Evolutionary conservation across 2,888 invertebrate genomes (phyloP).

Genomic region (Cosmia trapezina): DNA sequence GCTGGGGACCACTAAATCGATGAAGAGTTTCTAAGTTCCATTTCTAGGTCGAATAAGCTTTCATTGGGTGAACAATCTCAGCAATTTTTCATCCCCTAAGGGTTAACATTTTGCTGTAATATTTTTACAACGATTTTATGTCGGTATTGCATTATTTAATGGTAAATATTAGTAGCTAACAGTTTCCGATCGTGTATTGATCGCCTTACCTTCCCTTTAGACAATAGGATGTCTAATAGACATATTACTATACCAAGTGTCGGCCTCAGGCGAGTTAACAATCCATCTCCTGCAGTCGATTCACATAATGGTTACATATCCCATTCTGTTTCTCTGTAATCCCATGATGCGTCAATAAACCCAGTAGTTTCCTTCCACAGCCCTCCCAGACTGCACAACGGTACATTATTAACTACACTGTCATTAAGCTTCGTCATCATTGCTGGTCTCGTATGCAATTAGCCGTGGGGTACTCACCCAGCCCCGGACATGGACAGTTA

Average conservation of each 20-base stretch:
- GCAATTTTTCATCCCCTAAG: slow-evolving; percentile 30
- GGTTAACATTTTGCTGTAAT: slow-evolving; percentile 8
- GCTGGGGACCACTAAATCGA: slow-evolving; percentile 27
- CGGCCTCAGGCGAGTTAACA: background rate
- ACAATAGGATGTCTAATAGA: slow-evolving; percentile 12
- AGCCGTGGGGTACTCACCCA: slow-evolving; percentile 35
- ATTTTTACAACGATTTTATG: background rate
- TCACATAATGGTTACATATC: slow-evolving; percentile 21
- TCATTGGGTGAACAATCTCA: slow-evolving; percentile 23
- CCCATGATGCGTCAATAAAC: slow-evolving; percentile 23
- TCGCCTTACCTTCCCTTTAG: background rate
- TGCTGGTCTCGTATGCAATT: slow-evolving; percentile 54
- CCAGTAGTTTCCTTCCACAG: slow-evolving; percentile 31
- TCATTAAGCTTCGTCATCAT: slow-evolving; percentile 55
- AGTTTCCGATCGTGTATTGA: background rate
- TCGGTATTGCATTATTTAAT: slow-evolving; percentile 2
- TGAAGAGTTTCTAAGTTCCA: slow-evolving; percentile 21
- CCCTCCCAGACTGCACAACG: slow-evolving; percentile 32
- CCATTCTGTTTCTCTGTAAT: slow-evolving; percentile 36
- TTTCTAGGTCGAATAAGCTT: slow-evolving; percentile 34
- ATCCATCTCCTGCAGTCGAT: slow-evolving; percentile 17
- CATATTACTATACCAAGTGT: background rate
- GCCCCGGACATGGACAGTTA: slow-evolving; percentile 45
- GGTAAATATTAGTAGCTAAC: background rate
- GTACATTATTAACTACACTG: slow-evolving; percentile 49